These are phyloP conservation scores for Lacerta agilis DNA, from an alignment of 2,797 vertebrate genomes.

Conservation along the genomic window DNA sequence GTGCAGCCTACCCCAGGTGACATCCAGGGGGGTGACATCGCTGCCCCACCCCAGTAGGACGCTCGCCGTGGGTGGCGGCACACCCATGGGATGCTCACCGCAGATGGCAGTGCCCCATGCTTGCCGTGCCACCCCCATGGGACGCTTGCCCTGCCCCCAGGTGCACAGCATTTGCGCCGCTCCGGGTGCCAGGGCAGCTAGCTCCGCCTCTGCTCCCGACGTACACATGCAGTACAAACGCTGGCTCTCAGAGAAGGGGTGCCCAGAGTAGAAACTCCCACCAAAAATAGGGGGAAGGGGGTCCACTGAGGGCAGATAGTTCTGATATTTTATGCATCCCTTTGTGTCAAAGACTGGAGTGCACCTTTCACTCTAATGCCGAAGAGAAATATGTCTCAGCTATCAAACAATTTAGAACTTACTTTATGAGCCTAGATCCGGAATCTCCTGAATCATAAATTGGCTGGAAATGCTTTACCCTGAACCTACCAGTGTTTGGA, in stretches of 20 bases:
- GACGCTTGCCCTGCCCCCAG: too few relatives aligned
- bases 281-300: not conserved
- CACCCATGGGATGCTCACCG: too few relatives aligned
- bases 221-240: not conserved
- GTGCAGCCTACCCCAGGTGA: too few relatives aligned
- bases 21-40: too few relatives aligned
- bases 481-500: not conserved
- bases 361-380: not conserved
- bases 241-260: not conserved
- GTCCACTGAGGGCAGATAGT: not conserved
- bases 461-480: not conserved
- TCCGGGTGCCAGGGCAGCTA: too few relatives aligned
- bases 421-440: not conserved
- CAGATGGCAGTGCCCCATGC: too few relatives aligned
- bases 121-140: too few relatives aligned
- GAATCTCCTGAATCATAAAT: not conserved
- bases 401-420: not conserved
- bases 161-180: too few relatives aligned
- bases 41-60: too few relatives aligned
- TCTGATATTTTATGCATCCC: not conserved
- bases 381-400: not conserved
- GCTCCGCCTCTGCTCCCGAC: not conserved
- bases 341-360: not conserved
- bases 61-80: too few relatives aligned
- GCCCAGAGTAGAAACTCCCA: not conserved